Base-by-base conservation (phyloP, 2,888 invertebrate species). In the Drosophila greeni region DNA sequence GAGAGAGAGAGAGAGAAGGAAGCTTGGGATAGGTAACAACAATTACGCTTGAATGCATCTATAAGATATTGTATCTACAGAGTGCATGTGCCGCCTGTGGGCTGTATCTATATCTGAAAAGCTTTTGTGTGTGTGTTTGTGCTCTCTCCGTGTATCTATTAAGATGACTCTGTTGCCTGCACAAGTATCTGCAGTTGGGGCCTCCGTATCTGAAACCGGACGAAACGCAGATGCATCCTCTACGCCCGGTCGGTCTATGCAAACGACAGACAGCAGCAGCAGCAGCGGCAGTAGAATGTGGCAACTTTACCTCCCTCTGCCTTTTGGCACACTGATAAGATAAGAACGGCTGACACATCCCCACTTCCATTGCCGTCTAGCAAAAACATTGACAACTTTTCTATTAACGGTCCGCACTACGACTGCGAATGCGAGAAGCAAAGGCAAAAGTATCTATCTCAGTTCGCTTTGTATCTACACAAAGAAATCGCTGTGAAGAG, bases 21-120 rank as follows among this genome's bases (percentile, higher is more conserved):
- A 51, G 36, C 55, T 56, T 43, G 40, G 62, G 52, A 47, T 60
- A 71, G 68, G 75, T 69, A 73, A 49, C 53, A 78, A 70, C 82
- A 82, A 82, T 72, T 76, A 74, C 79, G 79, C 84, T 79, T 82
- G 55, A 79, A 78, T 82, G 82, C 82, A 79, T 73, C 69, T 60
- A 72, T 66, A 84, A 82, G 84, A 84, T 82, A 82, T 76, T 75
- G 79, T 83, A 78, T 78, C 73, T 83, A 65, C 58, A 61, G 58
- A 55, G 59, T 60, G 57, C 74, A 54, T 68, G 51, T 60, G 47
- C 47, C 23, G 64, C 64, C 61, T 34, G 61, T 64, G 64, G 61
- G 64, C 49, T 57, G 68, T 57, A 54, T 59, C 48, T 72, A 49
- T 59, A 53, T 49, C 16, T 66, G 33, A 37, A n/a, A 14, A 34